Evolutionary conservation across 2,113 vertebrate genomes (phyloP).

Genomic region (Grus americana): DNA sequence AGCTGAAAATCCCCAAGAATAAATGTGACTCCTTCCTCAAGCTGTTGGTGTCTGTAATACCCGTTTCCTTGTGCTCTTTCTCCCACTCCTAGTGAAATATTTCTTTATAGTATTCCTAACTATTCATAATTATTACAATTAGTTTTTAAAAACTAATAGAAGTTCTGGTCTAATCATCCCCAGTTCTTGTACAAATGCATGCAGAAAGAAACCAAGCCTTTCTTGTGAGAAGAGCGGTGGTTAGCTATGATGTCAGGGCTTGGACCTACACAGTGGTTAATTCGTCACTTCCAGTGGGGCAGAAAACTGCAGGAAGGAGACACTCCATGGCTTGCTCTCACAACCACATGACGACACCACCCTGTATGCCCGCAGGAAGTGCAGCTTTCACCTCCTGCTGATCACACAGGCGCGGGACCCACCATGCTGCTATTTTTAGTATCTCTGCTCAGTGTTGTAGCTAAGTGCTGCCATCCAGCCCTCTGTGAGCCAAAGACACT

Average conservation of each 20-base stretch:
- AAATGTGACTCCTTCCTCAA: background rate
- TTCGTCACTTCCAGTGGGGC: background rate
- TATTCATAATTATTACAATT: background rate
- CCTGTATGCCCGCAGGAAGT: accelerated
- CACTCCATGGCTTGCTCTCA: background rate
- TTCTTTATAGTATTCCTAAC: background rate
- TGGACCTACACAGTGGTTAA: background rate
- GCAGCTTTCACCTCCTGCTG: background rate
- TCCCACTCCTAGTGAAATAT: background rate
- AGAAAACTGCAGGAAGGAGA: background rate
- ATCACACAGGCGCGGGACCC: background rate
- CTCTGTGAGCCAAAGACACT: accelerated
- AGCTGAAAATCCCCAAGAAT: background rate
- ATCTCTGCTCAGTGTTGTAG: background rate
- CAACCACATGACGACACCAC: background rate
- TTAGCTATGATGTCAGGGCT: background rate
- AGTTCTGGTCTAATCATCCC: background rate
- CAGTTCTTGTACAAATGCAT: background rate
- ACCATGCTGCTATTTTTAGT: background rate
- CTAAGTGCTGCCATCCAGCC: background rate
- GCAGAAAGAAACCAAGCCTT: background rate
- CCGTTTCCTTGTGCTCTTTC: background rate
- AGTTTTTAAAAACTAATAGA: background rate
- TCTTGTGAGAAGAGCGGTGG: background rate
- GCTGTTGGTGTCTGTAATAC: background rate